Base-by-base conservation (phyloP, 2,888 invertebrate genomes). In the Drosophila leonis region DNA sequence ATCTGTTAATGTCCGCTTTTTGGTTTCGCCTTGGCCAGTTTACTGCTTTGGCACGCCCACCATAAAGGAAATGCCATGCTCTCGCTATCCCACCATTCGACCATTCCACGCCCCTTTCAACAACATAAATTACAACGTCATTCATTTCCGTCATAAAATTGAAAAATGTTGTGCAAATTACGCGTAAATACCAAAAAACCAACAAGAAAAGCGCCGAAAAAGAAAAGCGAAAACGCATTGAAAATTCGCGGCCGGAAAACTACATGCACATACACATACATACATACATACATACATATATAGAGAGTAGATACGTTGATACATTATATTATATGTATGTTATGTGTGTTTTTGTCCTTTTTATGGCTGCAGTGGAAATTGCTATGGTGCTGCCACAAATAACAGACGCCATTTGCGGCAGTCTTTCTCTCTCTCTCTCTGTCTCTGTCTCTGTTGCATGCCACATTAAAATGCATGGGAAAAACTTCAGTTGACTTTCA, bases 81-180 rank as follows among this genome's bases (percentile, higher is more conserved):
- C 15, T 18, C n/a, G 1, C 10, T 24, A 10, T 15, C 7, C 12
- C 8, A 2, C 4, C n/a, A 10, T 3, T 12, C 27, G 0, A 24
- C 9, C 31, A 2, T 12, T 29, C 18, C 13, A 10, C 12, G 8
- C n/a, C 37, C 46, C 41, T 63, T 51, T 37, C 68, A 69, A 66
- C 55, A 63, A 75, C 90, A 86, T 86, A 90, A 86, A 86, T 86
- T 83, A 86, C 83, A 68, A 66, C 81, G 75, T 80, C 90, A 90
- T 80, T 75, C 89, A 85, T 86, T 86, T 86, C 86, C 86, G 88
- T 61, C 89, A 86, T 90, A 88, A 86, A 86, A 86, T 90, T 90
- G 90, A 90, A 88, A 88, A 90, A 85, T 88, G 83, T 69, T 88
- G 86, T 85, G 80, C 80, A 86, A 88, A 86, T 88, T 85, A 85